These are phyloP conservation scores for Cyprinus carpio DNA, from an alignment of 2,113 vertebrate species.

Conservation along the genomic window DNA sequence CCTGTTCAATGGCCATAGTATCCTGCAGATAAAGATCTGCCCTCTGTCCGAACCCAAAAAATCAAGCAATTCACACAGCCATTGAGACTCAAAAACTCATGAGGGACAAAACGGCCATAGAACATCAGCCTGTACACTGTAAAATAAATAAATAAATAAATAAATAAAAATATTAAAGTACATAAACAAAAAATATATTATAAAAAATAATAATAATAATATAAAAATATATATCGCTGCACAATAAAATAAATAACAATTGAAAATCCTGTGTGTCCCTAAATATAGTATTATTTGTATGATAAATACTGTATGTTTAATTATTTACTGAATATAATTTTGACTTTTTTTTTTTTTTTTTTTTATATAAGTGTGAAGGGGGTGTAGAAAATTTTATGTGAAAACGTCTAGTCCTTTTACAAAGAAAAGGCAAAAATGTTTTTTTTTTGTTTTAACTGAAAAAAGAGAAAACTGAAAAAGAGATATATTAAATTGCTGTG, in stretches of 20 bases:
- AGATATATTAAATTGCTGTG: not conserved
- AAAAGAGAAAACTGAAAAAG: too few relatives aligned
- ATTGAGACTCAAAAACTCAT: not conserved
- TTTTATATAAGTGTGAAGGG: not conserved
- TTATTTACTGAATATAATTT: not conserved
- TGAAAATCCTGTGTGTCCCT: not conserved
- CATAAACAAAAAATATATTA: not conserved
- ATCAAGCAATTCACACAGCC: not conserved
- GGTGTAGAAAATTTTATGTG: too few relatives aligned
- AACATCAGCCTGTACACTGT: not conserved
- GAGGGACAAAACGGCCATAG: not conserved
- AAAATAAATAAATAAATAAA: not conserved
- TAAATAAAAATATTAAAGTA: not conserved
- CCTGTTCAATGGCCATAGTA: constrained; percentile 76
- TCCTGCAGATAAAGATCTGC: constrained; percentile 29
- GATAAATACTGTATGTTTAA: not conserved
- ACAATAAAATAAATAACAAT: not conserved
- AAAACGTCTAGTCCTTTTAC: not conserved
- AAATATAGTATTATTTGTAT: not conserved
- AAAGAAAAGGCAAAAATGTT: not conserved
- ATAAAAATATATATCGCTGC: not conserved
- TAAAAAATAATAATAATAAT: not conserved
- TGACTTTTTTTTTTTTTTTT: not conserved
- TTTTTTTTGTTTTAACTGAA: too few relatives aligned
- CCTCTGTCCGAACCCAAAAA: not conserved